Evolutionary conservation across 2,113 vertebrate genomes (phyloP), one percentile per base, ranked within the genome.

Genomic region (Gobio gobio): DNA sequence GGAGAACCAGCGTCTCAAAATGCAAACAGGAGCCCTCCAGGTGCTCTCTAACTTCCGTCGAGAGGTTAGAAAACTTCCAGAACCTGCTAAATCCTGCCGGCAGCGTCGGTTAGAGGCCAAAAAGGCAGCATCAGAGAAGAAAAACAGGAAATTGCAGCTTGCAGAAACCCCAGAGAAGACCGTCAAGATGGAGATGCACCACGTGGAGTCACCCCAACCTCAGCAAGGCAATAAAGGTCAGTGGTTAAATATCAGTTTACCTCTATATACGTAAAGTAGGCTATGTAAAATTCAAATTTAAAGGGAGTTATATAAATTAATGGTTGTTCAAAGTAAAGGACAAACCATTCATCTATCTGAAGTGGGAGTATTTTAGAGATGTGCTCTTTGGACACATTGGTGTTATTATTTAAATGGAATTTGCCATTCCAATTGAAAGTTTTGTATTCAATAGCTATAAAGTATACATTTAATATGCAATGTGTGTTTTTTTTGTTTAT

Each of bases 11-110:
- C 95, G 93, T 0, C 94, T 94, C 29, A 99, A 99, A 94, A 96
- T 99, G 93, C 89, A 95, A 92, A 96, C 93, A 0, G 97, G 97
- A n/a, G 97, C 97, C 90, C 95, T 99, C 92, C 97, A 99, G 94
- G 96, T 98, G 91, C 97, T 99, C 80, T 94, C 94, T 0, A 95
- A 95, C 89, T 99, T 99, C 87, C 97, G 97, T 10, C 95, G 98
- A 0, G 97, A 98, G 93, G 97, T 99, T 56, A 95, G 98, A 73
- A 98, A 95, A 88, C 94, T 99, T 83, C 96, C 98, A 0, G 98
- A 99, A 85, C 98, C 97, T 0, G 98, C 97, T 89, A 99, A 99
- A 91, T 99, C 98, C 5, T 99, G 97, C 86, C 94, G 98, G 85
- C 98, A 99, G 90, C 94, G 98, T 61, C 95, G 98, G 49, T 92